These are phyloP conservation scores for Ceratothoa steindachneri DNA, from an alignment of 2,888 invertebrate genomes.

Conservation along the genomic window DNA sequence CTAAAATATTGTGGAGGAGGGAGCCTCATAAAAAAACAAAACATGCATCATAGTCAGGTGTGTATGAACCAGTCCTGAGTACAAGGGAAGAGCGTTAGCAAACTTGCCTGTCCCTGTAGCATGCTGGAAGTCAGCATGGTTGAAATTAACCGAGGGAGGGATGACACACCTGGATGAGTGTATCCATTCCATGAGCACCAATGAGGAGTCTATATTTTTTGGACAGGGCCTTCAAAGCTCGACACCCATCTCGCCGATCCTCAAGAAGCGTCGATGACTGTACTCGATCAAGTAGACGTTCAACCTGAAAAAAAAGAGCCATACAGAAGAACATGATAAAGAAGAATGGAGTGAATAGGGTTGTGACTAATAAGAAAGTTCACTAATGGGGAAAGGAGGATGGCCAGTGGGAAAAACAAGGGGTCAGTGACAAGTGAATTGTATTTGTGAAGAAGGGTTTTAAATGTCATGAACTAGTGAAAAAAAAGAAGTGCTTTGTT, in stretches of 20 bases:
- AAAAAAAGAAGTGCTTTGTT: too few relatives aligned
- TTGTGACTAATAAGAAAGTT: slow-evolving; percentile 1
- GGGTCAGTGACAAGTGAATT: too few relatives aligned
- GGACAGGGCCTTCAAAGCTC: slow-evolving; percentile 85
- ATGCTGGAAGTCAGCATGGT: too few relatives aligned
- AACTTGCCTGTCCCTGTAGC: too few relatives aligned
- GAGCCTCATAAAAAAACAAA: too few relatives aligned
- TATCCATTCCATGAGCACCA: slow-evolving; percentile 83
- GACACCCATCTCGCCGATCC: slow-evolving; percentile 92
- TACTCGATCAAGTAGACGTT: slow-evolving; percentile 85
- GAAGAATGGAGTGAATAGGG: slow-evolving; percentile 1
- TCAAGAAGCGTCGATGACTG: slow-evolving; percentile 88
- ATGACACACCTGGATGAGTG: slow-evolving; percentile 57
- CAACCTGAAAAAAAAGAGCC: slow-evolving; percentile 65
- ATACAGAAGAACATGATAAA: slow-evolving; percentile 18
- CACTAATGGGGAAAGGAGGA: slow-evolving; percentile 35
- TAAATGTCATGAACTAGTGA: too few relatives aligned
- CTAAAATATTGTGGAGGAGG: too few relatives aligned
- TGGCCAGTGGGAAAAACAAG: slow-evolving; percentile 41
- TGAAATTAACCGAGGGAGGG: too few relatives aligned
- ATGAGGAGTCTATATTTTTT: slow-evolving; percentile 92
- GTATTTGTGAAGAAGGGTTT: too few relatives aligned
- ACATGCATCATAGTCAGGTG: too few relatives aligned
- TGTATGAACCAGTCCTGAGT: too few relatives aligned
- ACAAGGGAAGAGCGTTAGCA: too few relatives aligned